Evolutionary conservation across 1,140 invertebrate genomes (phyloP).

Genomic region (Papilio dardanus): DNA sequence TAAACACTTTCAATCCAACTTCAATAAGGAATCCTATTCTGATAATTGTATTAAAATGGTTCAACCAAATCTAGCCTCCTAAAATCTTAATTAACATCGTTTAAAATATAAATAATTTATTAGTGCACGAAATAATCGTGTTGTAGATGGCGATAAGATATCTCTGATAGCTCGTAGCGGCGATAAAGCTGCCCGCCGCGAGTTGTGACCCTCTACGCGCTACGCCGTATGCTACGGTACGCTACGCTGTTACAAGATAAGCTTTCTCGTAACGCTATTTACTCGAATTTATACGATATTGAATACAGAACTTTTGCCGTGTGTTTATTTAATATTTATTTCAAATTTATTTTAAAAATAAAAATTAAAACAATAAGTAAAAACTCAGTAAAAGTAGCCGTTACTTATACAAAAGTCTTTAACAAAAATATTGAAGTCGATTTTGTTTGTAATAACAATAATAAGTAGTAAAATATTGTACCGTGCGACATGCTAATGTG

Average conservation of each 20-base stretch:
- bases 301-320: neutral
- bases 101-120: slow-evolving; percentile 9
- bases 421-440: neutral
- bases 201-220: neutral
- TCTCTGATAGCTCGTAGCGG: slow-evolving; percentile 12
- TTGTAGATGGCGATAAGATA: slow-evolving; percentile 10
- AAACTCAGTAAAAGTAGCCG: neutral
- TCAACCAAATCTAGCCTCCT: neutral
- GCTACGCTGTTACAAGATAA: neutral
- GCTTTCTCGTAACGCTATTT: slow-evolving; percentile 6
- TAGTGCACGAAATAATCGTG: neutral
- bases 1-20: too few species aligned
- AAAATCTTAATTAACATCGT: neutral
- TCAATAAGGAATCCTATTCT: neutral
- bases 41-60: too few species aligned
- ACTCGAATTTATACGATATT: neutral
- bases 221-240: neutral
- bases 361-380: too few species aligned
- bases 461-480: neutral
- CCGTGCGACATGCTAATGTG: slow-evolving; percentile 11
- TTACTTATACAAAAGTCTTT: neutral
- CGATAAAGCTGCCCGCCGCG: slow-evolving; percentile 6
- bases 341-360: too few species aligned
- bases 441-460: neutral
- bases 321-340: neutral